These are phyloP conservation scores for Andrena fulva DNA, from an alignment of 2,888 invertebrate genomes.

Conservation along the genomic window DNA sequence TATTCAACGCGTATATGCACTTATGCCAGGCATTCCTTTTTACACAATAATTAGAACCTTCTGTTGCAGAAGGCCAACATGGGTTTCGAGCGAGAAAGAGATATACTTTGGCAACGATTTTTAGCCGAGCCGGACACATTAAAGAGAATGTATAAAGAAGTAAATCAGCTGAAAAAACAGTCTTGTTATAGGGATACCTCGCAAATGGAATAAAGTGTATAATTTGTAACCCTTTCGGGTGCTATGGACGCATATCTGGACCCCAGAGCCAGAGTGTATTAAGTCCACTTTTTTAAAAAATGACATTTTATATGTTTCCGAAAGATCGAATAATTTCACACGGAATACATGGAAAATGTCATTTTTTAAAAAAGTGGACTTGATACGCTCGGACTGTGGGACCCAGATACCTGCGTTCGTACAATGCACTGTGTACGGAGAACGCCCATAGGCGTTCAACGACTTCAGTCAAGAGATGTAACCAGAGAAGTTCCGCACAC, in stretches of 20 bases:
- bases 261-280: too few species aligned
- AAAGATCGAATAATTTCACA: too few species aligned
- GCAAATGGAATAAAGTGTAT: slow-evolving; percentile 14
- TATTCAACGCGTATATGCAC: background rate
- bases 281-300: too few species aligned
- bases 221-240: background rate
- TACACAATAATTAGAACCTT: slow-evolving; percentile 6
- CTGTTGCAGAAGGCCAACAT: slow-evolving; percentile 73
- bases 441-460: too few species aligned
- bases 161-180: slow-evolving; percentile 36
- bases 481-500: too few species aligned
- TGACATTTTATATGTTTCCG: too few species aligned
- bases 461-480: too few species aligned
- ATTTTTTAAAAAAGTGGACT: too few species aligned
- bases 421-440: too few species aligned
- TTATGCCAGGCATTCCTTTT: background rate
- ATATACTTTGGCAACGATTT: slow-evolving; percentile 82
- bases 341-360: too few species aligned
- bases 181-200: slow-evolving; percentile 49
- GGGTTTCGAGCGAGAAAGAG: slow-evolving; percentile 75
- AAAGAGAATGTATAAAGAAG: slow-evolving; percentile 38
- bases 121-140: slow-evolving; percentile 75
- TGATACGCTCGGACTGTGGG: too few species aligned
- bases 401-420: too few species aligned
- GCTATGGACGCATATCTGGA: background rate